These are phyloP conservation scores for Trididemnum nubilum DNA, from an alignment of 23 tunicate species.

Conservation along the genomic window DNA sequence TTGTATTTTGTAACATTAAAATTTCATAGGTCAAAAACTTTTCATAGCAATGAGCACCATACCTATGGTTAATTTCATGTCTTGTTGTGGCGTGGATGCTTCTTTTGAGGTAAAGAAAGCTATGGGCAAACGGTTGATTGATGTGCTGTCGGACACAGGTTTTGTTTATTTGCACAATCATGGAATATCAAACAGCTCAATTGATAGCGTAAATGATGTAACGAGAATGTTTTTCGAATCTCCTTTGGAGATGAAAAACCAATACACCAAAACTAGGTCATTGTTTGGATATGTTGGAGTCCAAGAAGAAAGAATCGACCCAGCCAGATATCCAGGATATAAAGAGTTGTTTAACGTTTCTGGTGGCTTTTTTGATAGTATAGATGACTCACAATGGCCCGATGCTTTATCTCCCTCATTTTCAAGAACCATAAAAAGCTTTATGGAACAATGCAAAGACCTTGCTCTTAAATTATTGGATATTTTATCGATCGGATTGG, in stretches of 20 bases:
- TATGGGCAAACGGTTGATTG: constrained; percentile 15
- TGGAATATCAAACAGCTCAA: neutral
- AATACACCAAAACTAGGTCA: neutral
- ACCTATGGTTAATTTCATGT: constrained; percentile 43
- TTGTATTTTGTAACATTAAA: too few species aligned
- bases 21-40: too few species aligned
- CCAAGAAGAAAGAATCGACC: constrained; percentile 28
- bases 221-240: neutral
- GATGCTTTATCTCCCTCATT: constrained; percentile 31
- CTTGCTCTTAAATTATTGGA: constrained; percentile 36
- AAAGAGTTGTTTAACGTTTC: constrained; percentile 53
- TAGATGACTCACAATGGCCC: constrained; percentile 35
- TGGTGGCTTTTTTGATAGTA: constrained; percentile 1
- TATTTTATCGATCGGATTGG: constrained; percentile 36
- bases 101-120: neutral
- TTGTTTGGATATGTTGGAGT: constrained; percentile 30
- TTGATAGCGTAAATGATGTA: neutral
- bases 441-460: constrained; percentile 32
- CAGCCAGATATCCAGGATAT: constrained; percentile 28
- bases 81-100: neutral
- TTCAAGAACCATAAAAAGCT: constrained; percentile 11
- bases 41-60: constrained; percentile 4
- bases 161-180: constrained; percentile 47
- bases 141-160: constrained; percentile 37
- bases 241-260: neutral